Evolutionary conservation across 2,797 vertebrate species (phyloP), one percentile per base, ranked within the genome.

Genomic region (Acanthis flammea): DNA sequence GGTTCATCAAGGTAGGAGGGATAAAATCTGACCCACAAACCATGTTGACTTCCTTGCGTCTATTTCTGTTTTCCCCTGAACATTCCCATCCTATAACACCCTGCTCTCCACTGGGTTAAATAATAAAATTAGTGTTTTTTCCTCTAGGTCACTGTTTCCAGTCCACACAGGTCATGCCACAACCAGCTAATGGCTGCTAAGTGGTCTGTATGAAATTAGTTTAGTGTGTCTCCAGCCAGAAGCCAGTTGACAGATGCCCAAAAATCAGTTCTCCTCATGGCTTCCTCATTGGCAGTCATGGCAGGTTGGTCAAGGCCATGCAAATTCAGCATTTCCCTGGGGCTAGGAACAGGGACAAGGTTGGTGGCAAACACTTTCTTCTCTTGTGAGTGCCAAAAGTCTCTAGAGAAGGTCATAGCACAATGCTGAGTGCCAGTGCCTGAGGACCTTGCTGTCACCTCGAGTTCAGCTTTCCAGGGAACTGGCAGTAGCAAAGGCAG

Each of bases 211-310:
- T 62, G 66, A 86, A 93, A 95, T 92, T 31, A 72, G 87, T 94
- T 91, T 68, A 90, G 68, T 86, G 51, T 54, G 44, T 96, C 82
- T 92, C 72, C 67, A 77, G 82, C 54, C 92, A 92, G 94, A 86
- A 15, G 1, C 73, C 54, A 33, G 70, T 73, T 95, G 93, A 95
- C 80, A 90, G 77, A 92, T 92, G 75, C 94, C 85, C 87, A 74
- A 88, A 89, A 91, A 45, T 48, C 90, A 81, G 58, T 39, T 41
- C 58, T 91, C 19, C 83, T 78, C 0, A 31, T 73, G 90, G 61
- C 61, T 88, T 91, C 62, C 54, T 58, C 25, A 3, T 27, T 94
- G 92, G 87, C 92, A 84, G 47, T 75, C 91, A 73, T 18, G 57
- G 87, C 70, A 45, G 21, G 30, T 28, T 92, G 82, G 91, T 81